Evolutionary conservation across 2,113 vertebrate species (phyloP), one percentile per base, ranked within the genome.

Genomic region (Crocuta crocuta): DNA sequence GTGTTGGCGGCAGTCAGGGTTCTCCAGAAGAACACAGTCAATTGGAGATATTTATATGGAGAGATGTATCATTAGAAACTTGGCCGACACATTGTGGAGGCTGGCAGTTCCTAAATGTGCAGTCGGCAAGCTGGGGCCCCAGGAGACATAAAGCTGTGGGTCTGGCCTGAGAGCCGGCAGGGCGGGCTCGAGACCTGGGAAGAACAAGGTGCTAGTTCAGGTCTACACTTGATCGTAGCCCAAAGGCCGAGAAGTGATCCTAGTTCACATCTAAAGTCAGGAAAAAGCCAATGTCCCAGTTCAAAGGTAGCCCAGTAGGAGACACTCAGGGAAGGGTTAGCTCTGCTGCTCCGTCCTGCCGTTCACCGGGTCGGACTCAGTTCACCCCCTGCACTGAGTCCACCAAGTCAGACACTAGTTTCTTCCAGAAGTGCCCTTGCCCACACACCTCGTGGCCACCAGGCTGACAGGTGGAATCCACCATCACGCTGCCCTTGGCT

Each of bases 1-100:
- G 35, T 1, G 4, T 4, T 53, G 7, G 17, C 7, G 0, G 21
- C 2, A 10, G 45, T 16, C n/a, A 6, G 24, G 24, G 3, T 45
- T 55, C 53, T 48, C 61, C 11, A 1, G 23, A 73, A 73, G 66
- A 48, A 10, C 23, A 28, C 23, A 17, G 12, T 10, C 76, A 35
- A 28, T 1, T 24, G 78, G 48, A 71, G 17, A 7, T 39, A 73
- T 12, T 45, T 74, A 2, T 43, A 15, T 43, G 23, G 5, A 9
- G 58, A 45, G 43, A 71, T 50, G 35, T 24, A 53, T 39, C 31
- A 6, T 31, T 2, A 65, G 63, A 48, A 21, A 35, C 2, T 53
- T 13, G 31, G 85, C 43, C 87, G 17, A 23, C 0, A 10, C 17
- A 13, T 31, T 55, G n/a, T 1, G 21, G 84, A 81, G 65, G 12